These are phyloP conservation scores for Thecocarcelia acutangulata DNA, from an alignment of 2,888 invertebrate genomes.

Conservation along the genomic window DNA sequence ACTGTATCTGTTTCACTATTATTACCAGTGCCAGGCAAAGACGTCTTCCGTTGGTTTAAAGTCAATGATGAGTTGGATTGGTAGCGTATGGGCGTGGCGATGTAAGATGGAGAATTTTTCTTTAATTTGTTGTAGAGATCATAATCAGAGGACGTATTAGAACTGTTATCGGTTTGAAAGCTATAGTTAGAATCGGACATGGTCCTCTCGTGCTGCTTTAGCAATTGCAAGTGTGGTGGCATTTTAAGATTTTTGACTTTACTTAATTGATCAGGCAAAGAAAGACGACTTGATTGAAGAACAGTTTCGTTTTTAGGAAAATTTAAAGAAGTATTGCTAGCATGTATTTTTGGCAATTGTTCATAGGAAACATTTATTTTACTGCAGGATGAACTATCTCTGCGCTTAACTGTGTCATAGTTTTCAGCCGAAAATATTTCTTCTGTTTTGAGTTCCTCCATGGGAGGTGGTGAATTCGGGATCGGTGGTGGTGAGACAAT, in stretches of 20 bases:
- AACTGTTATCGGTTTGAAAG: slow-evolving; percentile 81
- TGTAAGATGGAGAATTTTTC: slow-evolving; percentile 77
- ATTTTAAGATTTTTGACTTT: slow-evolving; percentile 73
- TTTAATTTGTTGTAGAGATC: slow-evolving; percentile 80
- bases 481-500: slow-evolving; percentile 90
- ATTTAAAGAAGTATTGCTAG: slow-evolving; percentile 79
- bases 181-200: slow-evolving; percentile 81
- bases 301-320: slow-evolving; percentile 76
- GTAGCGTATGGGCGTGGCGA: slow-evolving; percentile 75
- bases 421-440: slow-evolving; percentile 81
- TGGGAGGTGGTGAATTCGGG: slow-evolving; percentile 85
- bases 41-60: slow-evolving; percentile 70
- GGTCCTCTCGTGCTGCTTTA: slow-evolving; percentile 79
- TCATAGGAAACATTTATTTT: slow-evolving; percentile 79
- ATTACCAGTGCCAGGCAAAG: slow-evolving; percentile 71
- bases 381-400: slow-evolving; percentile 74
- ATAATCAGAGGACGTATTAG: slow-evolving; percentile 80
- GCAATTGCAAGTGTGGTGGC: slow-evolving; percentile 69
- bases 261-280: slow-evolving; percentile 80
- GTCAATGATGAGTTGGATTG: slow-evolving; percentile 78
- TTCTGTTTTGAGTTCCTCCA: slow-evolving; percentile 87
- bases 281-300: slow-evolving; percentile 79
- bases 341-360: slow-evolving; percentile 80
- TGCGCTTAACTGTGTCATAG: slow-evolving; percentile 80
- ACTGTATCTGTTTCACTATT: slow-evolving; percentile 82